Evolutionary conservation across 2,797 vertebrate genomes (phyloP), one percentile per base, ranked within the genome.

Genomic region (Dipus sagitta): DNA sequence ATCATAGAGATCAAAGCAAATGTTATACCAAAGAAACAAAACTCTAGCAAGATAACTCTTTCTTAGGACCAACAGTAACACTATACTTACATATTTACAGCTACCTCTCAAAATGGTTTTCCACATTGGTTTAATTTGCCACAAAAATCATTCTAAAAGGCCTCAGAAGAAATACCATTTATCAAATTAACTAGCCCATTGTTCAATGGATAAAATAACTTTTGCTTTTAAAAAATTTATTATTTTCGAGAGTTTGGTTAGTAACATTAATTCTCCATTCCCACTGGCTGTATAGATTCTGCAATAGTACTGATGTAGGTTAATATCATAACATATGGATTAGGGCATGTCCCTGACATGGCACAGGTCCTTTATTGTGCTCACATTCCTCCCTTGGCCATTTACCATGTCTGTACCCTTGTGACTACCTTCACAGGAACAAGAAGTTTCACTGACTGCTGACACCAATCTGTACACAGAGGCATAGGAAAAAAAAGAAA

Each of bases 201-300:
- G 38, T 5, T 75, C 3, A 70, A 74, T 20, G 58, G 1, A 26
- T 84, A 20, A 83, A 86, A 90, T 67, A 67, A 72, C 70, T 68
- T 84, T 90, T 67, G 11, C 23, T 86, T 83, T 72, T 11, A 47
- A 65, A 90, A 79, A 26, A 12, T 88, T 7, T 68, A 65, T 54
- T 52, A 18, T 65, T 91, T 70, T 4, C 32, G 32, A 86, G 38
- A 93, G 24, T 91, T 77, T 94, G 24, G 34, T 18, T 77, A 54
- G 77, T 30, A 8, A 32, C 14, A 77, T 54, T 42, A n/a, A 65
- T 58, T 86, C 11, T 86, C 23, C 34, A 76, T 71, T 91, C 14
- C 18, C 83, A 12, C 67, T 70, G 11, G 32, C 17, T 72, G 81
- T 75, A 42, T 2, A 74, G 62, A 68, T 30, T 6, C 20, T 24